A percentile compares a stretch with the other conserved stretches of the same genome.
Conservation (phyloP, 2,888 invertebrate genomes). For the Bombyx huttoni region DNA sequence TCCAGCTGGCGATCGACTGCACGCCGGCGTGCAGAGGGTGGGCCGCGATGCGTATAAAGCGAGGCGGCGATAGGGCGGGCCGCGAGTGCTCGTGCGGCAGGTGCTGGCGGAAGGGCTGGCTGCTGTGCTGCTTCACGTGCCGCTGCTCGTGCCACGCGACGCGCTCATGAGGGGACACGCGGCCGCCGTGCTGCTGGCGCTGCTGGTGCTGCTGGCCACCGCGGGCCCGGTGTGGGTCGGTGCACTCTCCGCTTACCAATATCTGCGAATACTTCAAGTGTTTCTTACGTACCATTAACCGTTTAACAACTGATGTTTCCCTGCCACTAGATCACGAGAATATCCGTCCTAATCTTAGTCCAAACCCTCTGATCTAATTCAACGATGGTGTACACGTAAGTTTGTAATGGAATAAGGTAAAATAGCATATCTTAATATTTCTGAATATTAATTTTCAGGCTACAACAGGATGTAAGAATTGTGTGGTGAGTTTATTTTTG, state of each 20-base stretch:
- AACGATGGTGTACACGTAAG: too few species aligned
- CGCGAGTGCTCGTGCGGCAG: constrained; percentile 34
- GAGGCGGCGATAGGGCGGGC: constrained; percentile 12
- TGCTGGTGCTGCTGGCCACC: constrained; percentile 16
- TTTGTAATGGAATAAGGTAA: too few species aligned
- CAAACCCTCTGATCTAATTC: too few species aligned
- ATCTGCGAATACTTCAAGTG: too few species aligned
- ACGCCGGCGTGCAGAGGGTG: constrained; percentile 1
- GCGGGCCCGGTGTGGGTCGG: not conserved
- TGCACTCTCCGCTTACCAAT: too few species aligned
- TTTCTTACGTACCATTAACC: too few species aligned
- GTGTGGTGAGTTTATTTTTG: constrained; percentile 32
- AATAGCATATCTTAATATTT: not conserved
- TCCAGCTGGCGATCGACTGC: not conserved
- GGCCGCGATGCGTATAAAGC: constrained; percentile 28
- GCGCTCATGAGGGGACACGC: constrained; percentile 8
- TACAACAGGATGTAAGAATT: constrained; percentile 47
- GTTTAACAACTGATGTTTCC: too few species aligned
- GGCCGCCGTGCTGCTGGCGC: constrained; percentile 10
- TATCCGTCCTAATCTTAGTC: too few species aligned
- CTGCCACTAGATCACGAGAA: too few species aligned
- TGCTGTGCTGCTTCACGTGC: constrained; percentile 30
- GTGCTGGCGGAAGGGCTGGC: constrained; percentile 24
- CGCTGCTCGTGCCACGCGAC: constrained; percentile 22
- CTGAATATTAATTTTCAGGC: constrained; percentile 27